phyloP scores from a whole-genome alignment of 2,888 invertebrate genomes.

The Lasioglossum calceatum region DNA sequence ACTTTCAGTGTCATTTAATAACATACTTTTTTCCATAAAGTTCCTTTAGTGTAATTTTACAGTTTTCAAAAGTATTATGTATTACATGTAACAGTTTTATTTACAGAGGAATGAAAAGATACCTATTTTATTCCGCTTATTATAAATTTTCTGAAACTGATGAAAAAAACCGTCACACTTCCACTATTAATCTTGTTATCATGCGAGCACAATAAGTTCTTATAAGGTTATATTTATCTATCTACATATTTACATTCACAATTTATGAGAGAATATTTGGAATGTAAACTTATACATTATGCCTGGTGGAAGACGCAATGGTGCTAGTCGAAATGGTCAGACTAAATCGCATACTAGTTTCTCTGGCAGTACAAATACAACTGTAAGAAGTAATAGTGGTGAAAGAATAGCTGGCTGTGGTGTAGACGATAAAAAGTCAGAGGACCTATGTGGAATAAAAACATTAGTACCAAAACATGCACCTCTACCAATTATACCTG shows the following conservation, averaged over 20 bases:
- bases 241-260: not conserved
- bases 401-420: conserved; percentile 56
- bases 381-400: conserved; percentile 63
- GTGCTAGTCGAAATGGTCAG: conserved; percentile 76
- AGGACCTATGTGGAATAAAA: conserved; percentile 77
- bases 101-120: not conserved
- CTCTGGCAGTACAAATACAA: conserved; percentile 46
- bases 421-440: conserved; percentile 77
- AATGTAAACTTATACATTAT: conserved; percentile 74
- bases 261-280: conserved; percentile 15
- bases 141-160: not conserved
- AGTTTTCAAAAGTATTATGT: not conserved
- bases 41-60: not conserved
- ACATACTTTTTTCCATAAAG: not conserved
- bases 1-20: not conserved
- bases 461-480: conserved; percentile 91
- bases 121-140: not conserved
- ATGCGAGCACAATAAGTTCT: not conserved
- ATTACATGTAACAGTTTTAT: not conserved
- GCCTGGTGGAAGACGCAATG: conserved; percentile 81
- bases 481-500: conserved; percentile 91
- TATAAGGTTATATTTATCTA: not conserved
- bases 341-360: conserved; percentile 82
- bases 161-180: not conserved
- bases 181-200: not conserved